Evolutionary conservation across 2,888 invertebrate genomes (phyloP), one percentile per base, ranked within the genome.

Genomic region (Tiliacea aurago): DNA sequence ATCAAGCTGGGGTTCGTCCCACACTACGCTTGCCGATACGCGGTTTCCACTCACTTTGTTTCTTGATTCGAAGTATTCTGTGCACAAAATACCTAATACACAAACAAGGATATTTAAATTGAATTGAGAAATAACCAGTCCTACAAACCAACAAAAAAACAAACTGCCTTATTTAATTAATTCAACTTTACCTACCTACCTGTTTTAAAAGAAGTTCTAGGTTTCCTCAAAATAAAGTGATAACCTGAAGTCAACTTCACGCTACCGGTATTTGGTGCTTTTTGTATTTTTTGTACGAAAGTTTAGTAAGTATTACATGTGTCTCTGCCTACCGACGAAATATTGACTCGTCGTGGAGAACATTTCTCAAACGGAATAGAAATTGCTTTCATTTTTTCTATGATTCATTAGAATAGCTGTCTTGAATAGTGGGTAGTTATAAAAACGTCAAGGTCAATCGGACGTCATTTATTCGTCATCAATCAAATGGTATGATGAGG

Each of bases 391-490:
- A 49, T 6, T 28, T 53, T 20, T 15, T 4, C 1, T 13, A 49
- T 51, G 11, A 70, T 13, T 65, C 51, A 51, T 33, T 18, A 2
- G 33, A 45, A 28, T 45, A 13, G 5, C 28, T 33, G 18, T 10
- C 49, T 41, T 28, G 28, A 49, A 41, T 7, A 28, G 68, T 53
- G 68, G 33, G 33, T 70, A 70, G 53, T 23, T 23, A 13, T 28
- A 4, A 9, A 53, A 70, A 45, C 20, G 15, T 33, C 53, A 70
- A 20, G 67, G 53, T 53, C 69, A 41, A 20, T 7, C 15, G 6
- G 4, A n/a, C 15, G 41, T 64, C 15, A 49, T n/a, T 20, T 1
- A 28, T 49, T n/a, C n/a, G n/a, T 6, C 33, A 10, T 49, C 18
- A 65, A 11, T 23, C 9, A 67, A 15, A 18, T 51, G 33, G 15